Base-by-base conservation (phyloP, 2,113 vertebrate species). In the Azemiops feae region DNA sequence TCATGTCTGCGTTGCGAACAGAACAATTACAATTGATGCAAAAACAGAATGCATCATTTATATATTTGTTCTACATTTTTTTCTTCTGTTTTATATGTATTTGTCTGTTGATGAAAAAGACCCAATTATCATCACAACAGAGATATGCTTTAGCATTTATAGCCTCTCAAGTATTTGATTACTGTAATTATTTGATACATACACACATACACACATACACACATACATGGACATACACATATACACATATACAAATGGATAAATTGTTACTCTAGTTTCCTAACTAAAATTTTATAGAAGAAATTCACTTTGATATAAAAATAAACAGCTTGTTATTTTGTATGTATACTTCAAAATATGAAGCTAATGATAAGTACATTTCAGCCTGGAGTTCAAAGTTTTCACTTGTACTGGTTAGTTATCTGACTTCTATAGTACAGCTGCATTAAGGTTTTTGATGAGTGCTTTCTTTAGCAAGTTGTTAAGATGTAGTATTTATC, bases 351-450 rank as follows among this genome's bases (percentile, higher is more conserved):
- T 30, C 43, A 58, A 23, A 89, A 95, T 94, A 95, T 90, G 87
- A 91, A 81, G 25, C 86, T 87, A 52, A 45, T 87, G 27, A 18
- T 91, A 94, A 94, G 88, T 91, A 58, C 95, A 95, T 87, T 92
- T 92, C 55, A 90, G 92, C 93, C 92, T 93, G 85, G 85, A 11
- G 20, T 74, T 55, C n/a, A 81, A 89, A 93, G 85, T 64, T 55
- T 93, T 81, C 34, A 95, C 93, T 95, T 96, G 94, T 94, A 94
- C 89, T 95, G 96, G 91, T 97, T 94, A 96, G 96, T 94, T 91
- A 93, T 96, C 96, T 92, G 94, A 94, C 95, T 97, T 96, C 94
- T 96, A 85, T 95, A 97, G 94, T 91, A 91, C 94, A 96, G 92
- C 93, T 16, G 81, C 91, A 92, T 95, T 95, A 95, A 97, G 96